Percentiles rank a stretch among this genome's conserved stretches.
These are phyloP conservation scores for Steinernema khuongi DNA, from an alignment of 1,140 invertebrate genomes.

Conservation along the genomic window DNA sequence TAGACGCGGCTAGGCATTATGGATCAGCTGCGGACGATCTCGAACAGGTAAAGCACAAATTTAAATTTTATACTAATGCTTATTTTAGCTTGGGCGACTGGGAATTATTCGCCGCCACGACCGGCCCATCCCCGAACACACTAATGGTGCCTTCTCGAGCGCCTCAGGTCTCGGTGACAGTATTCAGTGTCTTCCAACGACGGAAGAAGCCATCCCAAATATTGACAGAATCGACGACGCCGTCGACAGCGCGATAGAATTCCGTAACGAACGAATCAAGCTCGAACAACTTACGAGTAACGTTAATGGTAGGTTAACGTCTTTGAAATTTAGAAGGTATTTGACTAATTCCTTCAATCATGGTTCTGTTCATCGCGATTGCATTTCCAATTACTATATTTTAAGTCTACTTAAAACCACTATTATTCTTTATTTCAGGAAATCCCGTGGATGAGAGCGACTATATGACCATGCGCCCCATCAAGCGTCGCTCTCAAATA, in stretches of 20 bases:
- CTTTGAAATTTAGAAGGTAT: no score
- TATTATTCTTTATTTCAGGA: constrained; percentile 1
- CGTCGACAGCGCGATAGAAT: constrained; percentile 23
- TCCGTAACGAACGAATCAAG: constrained; percentile 4
- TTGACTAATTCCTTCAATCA: no score
- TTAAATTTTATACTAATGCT: not conserved
- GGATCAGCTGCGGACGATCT: constrained; percentile 27
- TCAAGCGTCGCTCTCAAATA: constrained; percentile 17
- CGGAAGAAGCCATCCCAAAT: constrained; percentile 18
- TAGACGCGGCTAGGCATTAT: constrained; percentile 21
- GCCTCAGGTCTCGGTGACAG: constrained; percentile 19
- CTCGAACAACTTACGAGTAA: not conserved
- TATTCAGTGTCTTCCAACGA: constrained; percentile 32
- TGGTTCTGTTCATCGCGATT: no score
- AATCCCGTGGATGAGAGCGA: constrained; percentile 33
- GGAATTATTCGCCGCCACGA: constrained; percentile 24
- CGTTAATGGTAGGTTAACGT: constrained; percentile 5
- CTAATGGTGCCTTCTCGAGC: constrained; percentile 10
- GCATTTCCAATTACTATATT: no score
- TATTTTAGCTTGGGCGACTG: constrained; percentile 21
- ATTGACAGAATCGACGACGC: constrained; percentile 20
- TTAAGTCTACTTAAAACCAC: no score
- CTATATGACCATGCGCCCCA: constrained; percentile 39
- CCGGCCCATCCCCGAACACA: constrained; percentile 18
- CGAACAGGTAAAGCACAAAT: constrained; percentile 9